Percentiles rank a stretch among this genome's conserved stretches.
These are phyloP conservation scores for Tenodera sinensis DNA, from an alignment of 2,888 invertebrate genomes.

Conservation along the genomic window DNA sequence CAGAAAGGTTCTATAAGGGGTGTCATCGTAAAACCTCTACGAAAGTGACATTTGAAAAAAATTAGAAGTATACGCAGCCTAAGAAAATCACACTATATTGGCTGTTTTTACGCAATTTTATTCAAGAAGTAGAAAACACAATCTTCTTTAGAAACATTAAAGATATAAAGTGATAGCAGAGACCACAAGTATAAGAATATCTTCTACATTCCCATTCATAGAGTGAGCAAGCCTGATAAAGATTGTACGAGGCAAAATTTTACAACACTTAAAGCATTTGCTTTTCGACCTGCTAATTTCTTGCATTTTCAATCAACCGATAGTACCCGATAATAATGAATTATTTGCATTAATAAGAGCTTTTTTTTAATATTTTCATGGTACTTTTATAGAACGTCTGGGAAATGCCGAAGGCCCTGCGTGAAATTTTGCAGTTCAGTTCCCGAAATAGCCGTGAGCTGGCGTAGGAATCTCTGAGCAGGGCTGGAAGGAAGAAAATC, in stretches of 20 bases:
- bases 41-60: too few species aligned
- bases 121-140: too few species aligned
- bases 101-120: too few species aligned
- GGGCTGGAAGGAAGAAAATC: slow-evolving; percentile 9
- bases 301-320: neutral
- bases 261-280: neutral
- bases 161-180: too few species aligned
- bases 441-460: neutral
- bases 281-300: neutral
- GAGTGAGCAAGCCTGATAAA: neutral
- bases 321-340: neutral
- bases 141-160: too few species aligned
- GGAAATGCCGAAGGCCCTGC: neutral
- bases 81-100: too few species aligned
- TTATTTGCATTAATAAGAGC: neutral
- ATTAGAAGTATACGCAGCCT: too few species aligned
- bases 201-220: neutral
- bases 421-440: neutral
- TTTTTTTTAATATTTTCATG: neutral
- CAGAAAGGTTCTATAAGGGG: too few species aligned
- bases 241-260: neutral
- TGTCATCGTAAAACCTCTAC: too few species aligned
- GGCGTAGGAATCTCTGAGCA: neutral
- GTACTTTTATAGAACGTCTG: neutral
- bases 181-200: neutral